Base-by-base conservation (phyloP, 1,140 invertebrate genomes). In the Drosophila tani region DNA sequence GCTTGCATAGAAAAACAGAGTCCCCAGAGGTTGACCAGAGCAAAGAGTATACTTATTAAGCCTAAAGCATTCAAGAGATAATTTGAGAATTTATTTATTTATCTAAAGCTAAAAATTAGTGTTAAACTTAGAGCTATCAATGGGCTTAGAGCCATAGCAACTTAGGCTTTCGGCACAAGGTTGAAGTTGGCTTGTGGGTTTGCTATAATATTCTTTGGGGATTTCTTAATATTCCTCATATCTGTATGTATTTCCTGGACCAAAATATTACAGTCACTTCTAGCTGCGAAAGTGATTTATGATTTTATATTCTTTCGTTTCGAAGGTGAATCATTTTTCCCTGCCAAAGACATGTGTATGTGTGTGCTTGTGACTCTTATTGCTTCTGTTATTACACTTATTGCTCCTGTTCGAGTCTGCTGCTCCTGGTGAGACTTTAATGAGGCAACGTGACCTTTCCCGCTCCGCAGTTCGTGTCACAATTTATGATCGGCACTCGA, bases 361-460 rank as follows among this genome's bases (percentile, higher is more conserved):
- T 40, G 27, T 66, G 60, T 29, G 21, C 29, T 35, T 59, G 53
- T 29, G 38, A 73, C 35, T 40, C 49, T 80, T 86, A 88, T 88
- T 88, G 84, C 80, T 49, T 15, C 51, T 69, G 71, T 88, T 83
- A 86, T 83, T 77, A 80, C 83, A 83, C 62, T 88, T 84, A 88
- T 88, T 81, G 77, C 69, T 79, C 68, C 70, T 82, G 79, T 85
- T 85, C 65, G 77, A 55, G 46, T 41, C 45, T 47, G 51, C 43
- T 51, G 71, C 40, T 71, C 57, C 62, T 70, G 75, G 12, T 35
- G 67, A 38, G 67, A 57, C 58, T 88, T 87, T 87, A 87, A 87
- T 87, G 84, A 88, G 83, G 68, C 83, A 81, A 88, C 83, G 84
- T 87, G 84, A 87, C 84, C 84, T 84, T 69, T 76, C 60, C 56